Evolutionary conservation across 2,888 invertebrate species (phyloP).

Genomic region (Leucoma salicis): DNA sequence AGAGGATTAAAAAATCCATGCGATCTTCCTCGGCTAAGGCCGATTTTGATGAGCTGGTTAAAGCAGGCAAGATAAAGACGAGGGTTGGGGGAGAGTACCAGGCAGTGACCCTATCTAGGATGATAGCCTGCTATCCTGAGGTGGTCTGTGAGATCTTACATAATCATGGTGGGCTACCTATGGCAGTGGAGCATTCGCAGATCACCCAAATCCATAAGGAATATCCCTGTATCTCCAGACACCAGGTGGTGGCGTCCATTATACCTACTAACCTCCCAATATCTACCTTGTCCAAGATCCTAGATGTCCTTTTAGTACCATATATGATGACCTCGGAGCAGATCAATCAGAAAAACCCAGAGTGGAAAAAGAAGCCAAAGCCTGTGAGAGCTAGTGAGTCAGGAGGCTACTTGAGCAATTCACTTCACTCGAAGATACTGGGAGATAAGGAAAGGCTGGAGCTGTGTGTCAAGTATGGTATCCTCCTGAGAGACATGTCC

Average conservation of each 20-base stretch:
- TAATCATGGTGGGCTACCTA: background rate
- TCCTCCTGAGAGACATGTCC: background rate
- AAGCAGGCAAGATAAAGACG: background rate
- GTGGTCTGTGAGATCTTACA: background rate
- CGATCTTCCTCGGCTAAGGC: background rate
- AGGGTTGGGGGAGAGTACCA: background rate
- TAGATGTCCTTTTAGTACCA: background rate
- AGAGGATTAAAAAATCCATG: background rate
- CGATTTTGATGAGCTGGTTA: background rate
- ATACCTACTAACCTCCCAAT: too few relatives aligned
- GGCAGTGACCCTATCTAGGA: background rate
- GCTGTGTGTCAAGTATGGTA: background rate
- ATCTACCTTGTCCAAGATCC: background rate
- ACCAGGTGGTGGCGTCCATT: background rate
- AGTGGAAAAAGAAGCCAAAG: background rate
- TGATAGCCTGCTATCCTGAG: slow-evolving; percentile 1
- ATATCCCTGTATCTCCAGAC: background rate
- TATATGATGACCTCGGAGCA: background rate
- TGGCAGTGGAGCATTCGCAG: background rate
- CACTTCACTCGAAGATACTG: background rate
- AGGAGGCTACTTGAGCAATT: background rate
- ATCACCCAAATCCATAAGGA: background rate
- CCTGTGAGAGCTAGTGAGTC: background rate
- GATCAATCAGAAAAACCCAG: slow-evolving; percentile 1
- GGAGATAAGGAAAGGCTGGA: background rate